These are phyloP conservation scores for Drosophila albomicans DNA, from an alignment of 1,140 invertebrate genomes.

Conservation along the genomic window DNA sequence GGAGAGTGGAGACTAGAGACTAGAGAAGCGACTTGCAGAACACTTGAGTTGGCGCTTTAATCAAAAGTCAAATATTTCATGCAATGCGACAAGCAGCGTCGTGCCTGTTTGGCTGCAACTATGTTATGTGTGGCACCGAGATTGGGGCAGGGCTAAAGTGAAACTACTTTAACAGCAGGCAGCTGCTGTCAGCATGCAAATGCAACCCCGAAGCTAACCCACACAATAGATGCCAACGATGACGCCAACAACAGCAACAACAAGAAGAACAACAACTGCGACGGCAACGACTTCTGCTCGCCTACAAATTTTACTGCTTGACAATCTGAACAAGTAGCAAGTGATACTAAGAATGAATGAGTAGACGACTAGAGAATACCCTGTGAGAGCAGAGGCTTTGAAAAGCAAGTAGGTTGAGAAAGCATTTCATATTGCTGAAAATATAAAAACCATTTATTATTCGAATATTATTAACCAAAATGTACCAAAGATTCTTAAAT, in stretches of 20 bases:
- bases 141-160: neutral
- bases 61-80: slow-evolving; percentile 83
- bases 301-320: slow-evolving; percentile 44
- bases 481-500: no score
- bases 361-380: neutral
- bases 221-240: slow-evolving; percentile 68
- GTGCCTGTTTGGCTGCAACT: neutral
- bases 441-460: no score
- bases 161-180: slow-evolving; percentile 57
- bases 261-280: slow-evolving; percentile 20
- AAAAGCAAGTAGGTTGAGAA: no score
- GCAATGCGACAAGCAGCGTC: slow-evolving; percentile 60
- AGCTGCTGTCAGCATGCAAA: slow-evolving; percentile 81
- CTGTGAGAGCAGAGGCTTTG: neutral
- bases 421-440: no score
- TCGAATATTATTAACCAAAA: no score
- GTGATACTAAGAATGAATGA: neutral
- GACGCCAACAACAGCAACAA: slow-evolving; percentile 17
- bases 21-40: slow-evolving; percentile 43
- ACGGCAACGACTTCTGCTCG: slow-evolving; percentile 30
- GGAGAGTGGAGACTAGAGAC: neutral
- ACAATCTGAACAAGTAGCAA: slow-evolving; percentile 19
- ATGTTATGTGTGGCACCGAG: slow-evolving; percentile 17
- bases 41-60: slow-evolving; percentile 82
- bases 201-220: slow-evolving; percentile 59